Percentiles rank a stretch among this genome's conserved stretches.
phyloP scores from a whole-genome alignment of 2,797 vertebrate species.

The Buceros bicornis region DNA sequence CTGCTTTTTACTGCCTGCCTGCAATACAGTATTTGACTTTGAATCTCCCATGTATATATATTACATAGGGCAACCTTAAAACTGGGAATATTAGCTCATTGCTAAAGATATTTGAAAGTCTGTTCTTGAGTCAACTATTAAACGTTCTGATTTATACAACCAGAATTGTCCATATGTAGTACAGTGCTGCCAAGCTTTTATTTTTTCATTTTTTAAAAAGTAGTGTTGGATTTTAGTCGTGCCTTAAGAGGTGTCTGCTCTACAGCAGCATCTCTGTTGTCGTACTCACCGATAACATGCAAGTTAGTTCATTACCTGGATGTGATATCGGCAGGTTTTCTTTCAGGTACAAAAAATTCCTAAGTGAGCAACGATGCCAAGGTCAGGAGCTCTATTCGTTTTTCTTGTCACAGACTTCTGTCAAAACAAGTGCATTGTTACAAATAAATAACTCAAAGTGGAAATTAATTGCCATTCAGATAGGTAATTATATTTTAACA shows the following conservation, averaged over 20 bases:
- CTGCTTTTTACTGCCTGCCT: background rate
- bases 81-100: background rate
- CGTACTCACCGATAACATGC: background rate
- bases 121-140: background rate
- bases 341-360: background rate
- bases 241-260: background rate
- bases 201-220: background rate
- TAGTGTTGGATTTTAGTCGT: background rate
- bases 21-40: background rate
- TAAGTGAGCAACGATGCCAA: background rate
- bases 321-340: background rate
- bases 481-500: constrained; percentile 52
- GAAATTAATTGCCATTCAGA: constrained; percentile 19
- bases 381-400: background rate
- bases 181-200: background rate
- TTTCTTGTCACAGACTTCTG: background rate
- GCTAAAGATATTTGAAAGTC: background rate
- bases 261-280: background rate
- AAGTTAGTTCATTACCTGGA: background rate
- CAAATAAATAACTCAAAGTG: constrained; percentile 10
- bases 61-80: background rate
- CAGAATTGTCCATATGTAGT: background rate
- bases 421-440: constrained; percentile 29
- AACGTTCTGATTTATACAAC: background rate
- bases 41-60: background rate